A percentile compares a stretch with the other conserved stretches of the same genome.
phyloP scores from a whole-genome alignment of 2,888 invertebrate species.

The Drosophila nr. perissopoda region DNA sequence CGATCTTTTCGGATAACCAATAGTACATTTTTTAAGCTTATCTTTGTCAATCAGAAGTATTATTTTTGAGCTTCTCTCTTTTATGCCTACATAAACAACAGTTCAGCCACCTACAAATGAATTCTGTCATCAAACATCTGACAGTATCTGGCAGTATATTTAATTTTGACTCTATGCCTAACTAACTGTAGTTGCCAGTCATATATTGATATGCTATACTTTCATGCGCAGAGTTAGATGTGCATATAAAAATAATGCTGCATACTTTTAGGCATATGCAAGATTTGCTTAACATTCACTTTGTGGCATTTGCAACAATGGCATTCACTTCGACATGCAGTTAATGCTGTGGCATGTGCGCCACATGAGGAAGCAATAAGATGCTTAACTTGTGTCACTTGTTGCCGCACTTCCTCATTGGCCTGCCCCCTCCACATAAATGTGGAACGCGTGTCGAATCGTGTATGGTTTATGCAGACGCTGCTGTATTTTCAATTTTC shows the following conservation, averaged over 20 bases:
- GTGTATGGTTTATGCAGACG: slow-evolving; percentile 40
- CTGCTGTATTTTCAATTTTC: slow-evolving; percentile 39
- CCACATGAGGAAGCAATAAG: slow-evolving; percentile 65
- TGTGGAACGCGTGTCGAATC: slow-evolving; percentile 53
- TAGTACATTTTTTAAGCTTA: background rate
- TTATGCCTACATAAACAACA: background rate
- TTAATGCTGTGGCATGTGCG: slow-evolving; percentile 59
- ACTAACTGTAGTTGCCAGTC: background rate
- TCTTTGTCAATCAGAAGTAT: background rate
- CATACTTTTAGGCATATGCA: slow-evolving; percentile 13
- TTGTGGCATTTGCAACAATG: slow-evolving; percentile 14
- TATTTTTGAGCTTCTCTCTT: background rate
- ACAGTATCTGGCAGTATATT: background rate
- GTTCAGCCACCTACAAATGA: too few species aligned
- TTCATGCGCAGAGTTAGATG: background rate
- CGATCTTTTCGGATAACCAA: background rate
- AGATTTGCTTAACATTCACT: background rate
- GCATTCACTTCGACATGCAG: slow-evolving; percentile 10
- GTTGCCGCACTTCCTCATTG: slow-evolving; percentile 65
- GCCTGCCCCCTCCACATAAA: slow-evolving; percentile 38
- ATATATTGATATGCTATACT: slow-evolving; percentile 10
- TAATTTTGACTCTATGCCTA: background rate
- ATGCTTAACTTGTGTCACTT: slow-evolving; percentile 45
- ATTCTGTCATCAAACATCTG: background rate
- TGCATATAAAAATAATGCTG: background rate